phyloP scores from a whole-genome alignment of 2,797 vertebrate species.

The Siniperca scherzeri region DNA sequence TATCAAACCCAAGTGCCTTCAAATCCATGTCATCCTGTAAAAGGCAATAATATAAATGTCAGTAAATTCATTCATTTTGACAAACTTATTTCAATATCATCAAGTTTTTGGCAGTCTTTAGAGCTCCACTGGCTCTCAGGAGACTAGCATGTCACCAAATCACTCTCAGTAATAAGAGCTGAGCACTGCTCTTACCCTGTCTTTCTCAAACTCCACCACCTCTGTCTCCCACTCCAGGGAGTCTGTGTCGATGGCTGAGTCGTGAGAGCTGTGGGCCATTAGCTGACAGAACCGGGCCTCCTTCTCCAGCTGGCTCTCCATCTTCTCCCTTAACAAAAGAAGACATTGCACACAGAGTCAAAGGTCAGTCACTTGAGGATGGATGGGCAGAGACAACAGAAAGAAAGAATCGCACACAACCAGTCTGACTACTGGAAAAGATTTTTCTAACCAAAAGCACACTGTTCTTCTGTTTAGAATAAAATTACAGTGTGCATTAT shows the following conservation, averaged over 20 bases:
- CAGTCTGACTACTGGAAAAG: background rate
- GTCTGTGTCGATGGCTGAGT: constrained; percentile 97
- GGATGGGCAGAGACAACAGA: constrained; percentile 29
- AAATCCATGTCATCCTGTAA: constrained; percentile 95
- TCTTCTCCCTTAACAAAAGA: constrained; percentile 90
- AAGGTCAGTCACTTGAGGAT: constrained; percentile 51
- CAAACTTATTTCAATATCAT: constrained; percentile 33
- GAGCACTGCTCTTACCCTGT: constrained; percentile 87
- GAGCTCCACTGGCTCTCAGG: constrained; percentile 17
- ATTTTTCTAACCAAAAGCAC: background rate
- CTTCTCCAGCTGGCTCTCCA: constrained; percentile 96
- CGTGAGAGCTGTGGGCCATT: constrained; percentile 97
- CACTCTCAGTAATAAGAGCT: constrained; percentile 39
- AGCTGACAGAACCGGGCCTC: constrained; percentile 96
- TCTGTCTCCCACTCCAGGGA: constrained; percentile 99
- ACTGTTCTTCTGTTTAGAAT: background rate
- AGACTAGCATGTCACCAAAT: constrained; percentile 39
- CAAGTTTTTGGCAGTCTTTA: constrained; percentile 18
- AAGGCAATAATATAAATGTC: constrained; percentile 40
- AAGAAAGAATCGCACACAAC: background rate
- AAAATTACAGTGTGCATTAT: background rate
- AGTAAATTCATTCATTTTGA: constrained; percentile 31
- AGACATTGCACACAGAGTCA: constrained; percentile 54
- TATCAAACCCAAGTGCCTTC: constrained; percentile 97
- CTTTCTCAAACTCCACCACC: constrained; percentile 98